phyloP scores from a whole-genome alignment of 1,140 invertebrate genomes.

The Aleiodes sp. region DNA sequence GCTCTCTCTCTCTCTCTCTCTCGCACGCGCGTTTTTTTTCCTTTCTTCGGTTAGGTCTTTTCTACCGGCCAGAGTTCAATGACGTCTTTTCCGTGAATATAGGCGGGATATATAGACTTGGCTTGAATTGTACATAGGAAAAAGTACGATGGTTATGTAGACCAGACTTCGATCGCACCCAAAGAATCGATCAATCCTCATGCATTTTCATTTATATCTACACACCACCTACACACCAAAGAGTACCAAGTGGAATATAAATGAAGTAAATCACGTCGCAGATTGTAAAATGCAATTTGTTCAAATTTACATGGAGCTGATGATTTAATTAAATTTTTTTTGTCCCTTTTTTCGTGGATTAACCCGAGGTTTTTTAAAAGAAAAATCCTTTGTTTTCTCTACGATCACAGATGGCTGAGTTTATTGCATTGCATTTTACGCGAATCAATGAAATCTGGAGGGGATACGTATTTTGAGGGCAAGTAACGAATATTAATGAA shows the following conservation, averaged over 20 bases:
- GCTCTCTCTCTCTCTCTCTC: too few relatives aligned
- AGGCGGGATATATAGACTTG: background rate
- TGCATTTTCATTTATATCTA: slow-evolving; percentile 10
- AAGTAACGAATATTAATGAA: too few relatives aligned
- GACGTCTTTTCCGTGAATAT: slow-evolving; percentile 44
- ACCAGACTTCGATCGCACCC: background rate
- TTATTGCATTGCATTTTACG: too few relatives aligned
- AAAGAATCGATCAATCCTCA: background rate
- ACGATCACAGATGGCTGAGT: too few relatives aligned
- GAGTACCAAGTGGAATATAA: background rate
- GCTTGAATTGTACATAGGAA: background rate
- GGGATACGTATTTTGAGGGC: too few relatives aligned
- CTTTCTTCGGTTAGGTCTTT: slow-evolving; percentile 18
- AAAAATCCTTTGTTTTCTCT: too few relatives aligned
- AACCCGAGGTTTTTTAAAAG: too few relatives aligned
- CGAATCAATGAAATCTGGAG: too few relatives aligned
- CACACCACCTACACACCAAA: background rate
- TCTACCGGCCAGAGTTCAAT: slow-evolving; percentile 52
- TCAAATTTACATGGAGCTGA: background rate
- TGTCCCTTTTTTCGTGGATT: too few relatives aligned
- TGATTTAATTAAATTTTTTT: background rate
- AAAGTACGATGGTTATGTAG: background rate
- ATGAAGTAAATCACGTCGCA: slow-evolving; percentile 8
- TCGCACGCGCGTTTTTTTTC: slow-evolving; percentile 22
- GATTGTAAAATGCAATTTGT: background rate